A percentile compares a stretch with the other conserved stretches of the same genome.
Conservation (phyloP, 1,140 invertebrate genomes). For the Tetranychus urticae region DNA sequence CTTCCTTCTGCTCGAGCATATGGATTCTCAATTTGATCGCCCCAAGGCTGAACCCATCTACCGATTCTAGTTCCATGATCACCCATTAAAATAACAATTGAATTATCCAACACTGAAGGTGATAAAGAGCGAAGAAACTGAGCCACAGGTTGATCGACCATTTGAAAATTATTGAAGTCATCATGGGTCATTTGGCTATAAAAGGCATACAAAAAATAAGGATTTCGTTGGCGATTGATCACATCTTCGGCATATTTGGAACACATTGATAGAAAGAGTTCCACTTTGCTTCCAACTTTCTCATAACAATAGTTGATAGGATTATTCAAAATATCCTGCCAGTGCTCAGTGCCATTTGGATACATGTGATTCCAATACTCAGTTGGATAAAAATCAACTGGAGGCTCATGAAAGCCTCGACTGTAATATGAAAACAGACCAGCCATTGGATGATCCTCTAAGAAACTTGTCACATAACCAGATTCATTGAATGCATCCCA, state of each 20-base stretch:
- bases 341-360: neutral
- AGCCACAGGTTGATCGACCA: constrained; percentile 4
- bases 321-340: neutral
- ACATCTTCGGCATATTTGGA: constrained; percentile 15
- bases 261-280: constrained; percentile 9
- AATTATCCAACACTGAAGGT: constrained; percentile 17
- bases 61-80: constrained; percentile 6
- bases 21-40: constrained; percentile 9
- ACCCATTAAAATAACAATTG: constrained; percentile 8
- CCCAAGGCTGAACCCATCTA: constrained; percentile 1
- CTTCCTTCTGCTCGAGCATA: constrained; percentile 17
- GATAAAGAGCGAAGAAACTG: constrained; percentile 3
- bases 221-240: constrained; percentile 11
- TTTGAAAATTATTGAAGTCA: constrained; percentile 8
- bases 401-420: neutral
- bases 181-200: constrained; percentile 8
- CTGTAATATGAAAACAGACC: neutral
- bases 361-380: neutral
- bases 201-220: constrained; percentile 6
- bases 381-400: neutral
- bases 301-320: constrained; percentile 3
- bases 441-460: constrained; percentile 34
- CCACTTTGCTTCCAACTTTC: constrained; percentile 8
- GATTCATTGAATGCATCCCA: constrained; percentile 24
- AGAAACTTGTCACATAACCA: constrained; percentile 34